phyloP scores from a whole-genome alignment of 2,797 vertebrate species.

The Eulemur rubriventer region DNA sequence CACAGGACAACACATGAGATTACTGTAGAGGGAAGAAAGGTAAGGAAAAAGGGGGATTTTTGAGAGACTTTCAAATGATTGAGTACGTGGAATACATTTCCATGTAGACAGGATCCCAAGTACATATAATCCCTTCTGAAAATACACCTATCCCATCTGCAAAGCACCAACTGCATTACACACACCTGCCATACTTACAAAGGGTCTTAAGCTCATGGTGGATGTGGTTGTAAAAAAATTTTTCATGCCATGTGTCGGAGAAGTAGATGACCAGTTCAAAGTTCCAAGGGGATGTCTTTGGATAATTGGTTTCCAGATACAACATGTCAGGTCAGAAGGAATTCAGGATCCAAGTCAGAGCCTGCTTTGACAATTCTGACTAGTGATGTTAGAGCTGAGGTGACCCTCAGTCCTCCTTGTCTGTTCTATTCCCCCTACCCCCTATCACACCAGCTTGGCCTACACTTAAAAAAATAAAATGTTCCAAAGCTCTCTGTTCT shows the following conservation, averaged over 20 bases:
- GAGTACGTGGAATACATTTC: not conserved
- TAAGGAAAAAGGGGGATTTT: not conserved
- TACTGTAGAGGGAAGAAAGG: not conserved
- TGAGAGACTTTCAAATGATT: slow-evolving; percentile 10
- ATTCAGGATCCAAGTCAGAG: slow-evolving; percentile 37
- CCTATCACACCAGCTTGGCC: not conserved
- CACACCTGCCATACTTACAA: not conserved
- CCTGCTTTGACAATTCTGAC: slow-evolving; percentile 45
- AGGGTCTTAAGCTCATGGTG: not conserved
- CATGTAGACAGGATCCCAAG: not conserved
- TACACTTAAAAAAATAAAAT: slow-evolving; percentile 36
- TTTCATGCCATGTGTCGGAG: not conserved
- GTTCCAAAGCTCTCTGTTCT: slow-evolving; percentile 72
- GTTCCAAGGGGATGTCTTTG: slow-evolving; percentile 24
- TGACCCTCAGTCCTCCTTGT: not conserved
- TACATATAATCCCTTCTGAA: slow-evolving; percentile 17
- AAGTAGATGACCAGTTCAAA: slow-evolving; percentile 48
- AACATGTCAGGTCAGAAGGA: slow-evolving; percentile 56
- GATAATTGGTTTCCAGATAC: slow-evolving; percentile 43
- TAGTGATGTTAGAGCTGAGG: not conserved
- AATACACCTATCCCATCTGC: not conserved
- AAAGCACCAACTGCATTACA: not conserved
- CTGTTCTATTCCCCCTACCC: not conserved
- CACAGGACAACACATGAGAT: not conserved
- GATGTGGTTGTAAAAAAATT: not conserved